phyloP scores from a whole-genome alignment of 1,140 invertebrate genomes.

The Diabrotica undecimpunctata region DNA sequence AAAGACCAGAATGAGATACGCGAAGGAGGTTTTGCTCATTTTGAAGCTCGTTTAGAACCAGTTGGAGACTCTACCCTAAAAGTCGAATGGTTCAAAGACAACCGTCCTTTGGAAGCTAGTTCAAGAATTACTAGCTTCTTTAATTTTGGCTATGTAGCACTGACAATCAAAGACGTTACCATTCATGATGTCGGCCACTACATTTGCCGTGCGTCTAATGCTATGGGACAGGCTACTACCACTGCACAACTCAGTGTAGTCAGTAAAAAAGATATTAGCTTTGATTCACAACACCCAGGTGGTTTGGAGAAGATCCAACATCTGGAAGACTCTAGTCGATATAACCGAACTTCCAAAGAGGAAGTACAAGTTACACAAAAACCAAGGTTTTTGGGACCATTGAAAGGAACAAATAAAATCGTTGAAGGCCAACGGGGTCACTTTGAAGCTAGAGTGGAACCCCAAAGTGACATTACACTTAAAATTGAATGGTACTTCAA shows the following conservation, averaged over 20 bases:
- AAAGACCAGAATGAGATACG: constrained; percentile 84
- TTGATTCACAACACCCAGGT: constrained; percentile 81
- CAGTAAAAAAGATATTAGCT: constrained; percentile 79
- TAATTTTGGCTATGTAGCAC: constrained; percentile 93
- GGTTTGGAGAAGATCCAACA: constrained; percentile 86
- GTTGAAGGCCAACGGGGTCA: constrained; percentile 94
- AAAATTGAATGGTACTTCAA: constrained; percentile 90
- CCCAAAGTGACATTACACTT: constrained; percentile 85
- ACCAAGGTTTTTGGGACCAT: constrained; percentile 78
- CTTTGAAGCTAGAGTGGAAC: constrained; percentile 92
- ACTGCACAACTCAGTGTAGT: constrained; percentile 82
- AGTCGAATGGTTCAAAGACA: constrained; percentile 96
- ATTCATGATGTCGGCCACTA: constrained; percentile 88
- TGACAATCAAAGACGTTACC: constrained; percentile 92
- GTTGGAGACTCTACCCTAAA: constrained; percentile 85
- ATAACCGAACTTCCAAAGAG: constrained; percentile 63
- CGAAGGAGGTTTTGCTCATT: constrained; percentile 93
- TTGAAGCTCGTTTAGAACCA: constrained; percentile 92
- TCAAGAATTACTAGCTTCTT: constrained; percentile 92
- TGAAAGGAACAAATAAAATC: constrained; percentile 89
- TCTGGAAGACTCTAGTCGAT: constrained; percentile 77
- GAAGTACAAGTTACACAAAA: constrained; percentile 72
- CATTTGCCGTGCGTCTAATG: constrained; percentile 84
- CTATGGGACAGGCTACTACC: constrained; percentile 84
- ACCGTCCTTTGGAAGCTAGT: constrained; percentile 83